Evolutionary conservation across 1,140 invertebrate genomes (phyloP), one percentile per base, ranked within the genome.

Genomic region (Ceratosolen fusciceps): DNA sequence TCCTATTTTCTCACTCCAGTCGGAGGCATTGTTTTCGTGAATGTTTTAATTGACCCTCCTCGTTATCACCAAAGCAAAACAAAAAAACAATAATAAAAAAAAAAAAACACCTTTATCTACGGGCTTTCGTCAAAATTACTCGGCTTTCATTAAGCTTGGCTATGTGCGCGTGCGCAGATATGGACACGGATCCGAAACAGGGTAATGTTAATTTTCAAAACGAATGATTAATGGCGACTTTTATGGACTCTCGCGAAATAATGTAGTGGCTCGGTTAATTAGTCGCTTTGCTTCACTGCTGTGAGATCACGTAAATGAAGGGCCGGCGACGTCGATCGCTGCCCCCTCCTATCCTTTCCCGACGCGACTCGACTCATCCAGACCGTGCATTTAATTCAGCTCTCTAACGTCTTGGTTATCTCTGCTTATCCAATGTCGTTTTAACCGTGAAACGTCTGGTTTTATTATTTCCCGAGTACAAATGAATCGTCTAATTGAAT

Each of bases 341-440:
- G 72, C 29, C 34, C 16, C 21, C 4, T 60, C 21, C 4, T 60
- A 60, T 43, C 54, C n/a, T 74, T 74, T 74, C 29, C 39, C 26
- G 16, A 37, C 21, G 24, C n/a, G 21, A 29, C 19, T 9, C 43
- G 7, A 10, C 34, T 74, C 34, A 56, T 2, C 47, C 34, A 26
- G n/a, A n/a, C n/a, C n/a, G n/a, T n/a, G n/a, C 37, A 10, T 67
- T 43, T 75, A 52, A 75, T 75, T 75, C 43, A 75, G 67, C 60
- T 75, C 19, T 12, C 4, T 47, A 19, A 26, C 29, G 21, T 39
- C 31, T 1, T 24, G 16, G n/a, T 34, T 31, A 12, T 74, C 62
- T 62, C 14, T 29, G 21, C 1, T 60, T 74, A 62, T 62, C 29
- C 62, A 0, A 2, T 43, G 9, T 47, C 14, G 0, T 75, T 62